phyloP scores from a whole-genome alignment of 2,888 invertebrate genomes.

The Cylindroiulus punctatus region DNA sequence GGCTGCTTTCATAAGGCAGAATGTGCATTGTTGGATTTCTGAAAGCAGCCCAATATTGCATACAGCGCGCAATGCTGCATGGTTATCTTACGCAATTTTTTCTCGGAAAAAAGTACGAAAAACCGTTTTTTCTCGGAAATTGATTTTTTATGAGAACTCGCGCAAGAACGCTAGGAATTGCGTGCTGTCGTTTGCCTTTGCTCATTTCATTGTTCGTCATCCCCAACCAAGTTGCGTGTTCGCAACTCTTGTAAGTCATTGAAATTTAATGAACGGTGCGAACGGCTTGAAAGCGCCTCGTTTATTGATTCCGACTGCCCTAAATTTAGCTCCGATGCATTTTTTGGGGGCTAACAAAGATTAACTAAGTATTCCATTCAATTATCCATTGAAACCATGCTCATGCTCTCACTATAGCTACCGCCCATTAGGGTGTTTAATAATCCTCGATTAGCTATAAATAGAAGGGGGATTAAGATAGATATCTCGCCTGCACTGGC shows the following conservation, averaged over 20 bases:
- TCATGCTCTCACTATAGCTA: slow-evolving; percentile 23
- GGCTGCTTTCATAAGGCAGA: too few species aligned
- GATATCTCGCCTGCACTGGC: not conserved
- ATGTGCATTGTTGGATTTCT: too few species aligned
- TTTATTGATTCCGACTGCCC: not conserved
- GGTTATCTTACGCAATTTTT: too few species aligned
- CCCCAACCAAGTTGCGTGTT: slow-evolving; percentile 1
- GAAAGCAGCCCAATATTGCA: too few species aligned
- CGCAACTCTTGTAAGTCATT: slow-evolving; percentile 31
- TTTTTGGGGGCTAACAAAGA: not conserved
- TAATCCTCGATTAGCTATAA: slow-evolving; percentile 34
- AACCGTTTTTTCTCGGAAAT: not conserved
- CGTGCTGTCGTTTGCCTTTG: not conserved
- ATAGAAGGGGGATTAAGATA: not conserved
- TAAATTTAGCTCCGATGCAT: not conserved
- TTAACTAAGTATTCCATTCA: not conserved
- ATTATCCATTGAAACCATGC: not conserved
- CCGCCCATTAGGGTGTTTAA: not conserved
- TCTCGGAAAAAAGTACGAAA: not conserved
- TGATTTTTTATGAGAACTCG: not conserved
- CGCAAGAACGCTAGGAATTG: not conserved
- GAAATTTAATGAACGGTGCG: slow-evolving; percentile 14
- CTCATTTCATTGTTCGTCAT: not conserved
- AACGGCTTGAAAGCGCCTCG: slow-evolving; percentile 33
- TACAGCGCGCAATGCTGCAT: too few species aligned